Base-by-base conservation (phyloP, 2,888 invertebrate species). In the Synergus laeviventris region DNA sequence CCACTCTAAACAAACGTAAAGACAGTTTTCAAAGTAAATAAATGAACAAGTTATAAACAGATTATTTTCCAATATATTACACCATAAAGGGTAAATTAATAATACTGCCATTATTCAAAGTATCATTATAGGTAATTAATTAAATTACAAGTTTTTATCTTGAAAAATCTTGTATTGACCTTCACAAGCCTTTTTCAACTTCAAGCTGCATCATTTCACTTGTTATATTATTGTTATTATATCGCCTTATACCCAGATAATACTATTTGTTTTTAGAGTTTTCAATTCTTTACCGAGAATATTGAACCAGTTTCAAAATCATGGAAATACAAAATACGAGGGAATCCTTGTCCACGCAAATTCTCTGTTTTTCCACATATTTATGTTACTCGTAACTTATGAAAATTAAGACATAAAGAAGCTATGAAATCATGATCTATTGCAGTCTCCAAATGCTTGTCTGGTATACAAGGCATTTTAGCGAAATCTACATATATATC, bases 1-100 rank as follows among this genome's bases (percentile, higher is more conserved):
- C 95, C 94, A 87, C 95, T 95, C 97, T 97, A 92, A 21, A 93
- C 1, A 74, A 21, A 18, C 31, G 59, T n/a, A 59, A 36, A 56
- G 5, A 36, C 11, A 45, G 16, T 21, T 11, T 73, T 12, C 12
- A 14, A 42, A 66, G 16, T 16, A n/a, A 42, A 42, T 42, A 31
- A 31, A 31, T 0, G 4, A 31, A 7, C 31, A 31, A 7, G 31
- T 31, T 31, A 31, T 31, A 31, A 24, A 24, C 1, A 24, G 24
- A 49, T 49, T 8, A 49, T 49, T 8, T n/a, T 2, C 24, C 24
- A 24, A 24, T 24, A 24, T n/a, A 49, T n/a, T 49, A 16, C n/a
- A 45, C n/a, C 16, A 49, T 0, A 16, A 49, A n/a, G 8, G 1
- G 8, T 49, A 8, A 16, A n/a, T n/a, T 7, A 5, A n/a, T n/a